Evolutionary conservation across 2,113 vertebrate species (phyloP), one percentile per base, ranked within the genome.

Genomic region (Artemisiospiza belli): DNA sequence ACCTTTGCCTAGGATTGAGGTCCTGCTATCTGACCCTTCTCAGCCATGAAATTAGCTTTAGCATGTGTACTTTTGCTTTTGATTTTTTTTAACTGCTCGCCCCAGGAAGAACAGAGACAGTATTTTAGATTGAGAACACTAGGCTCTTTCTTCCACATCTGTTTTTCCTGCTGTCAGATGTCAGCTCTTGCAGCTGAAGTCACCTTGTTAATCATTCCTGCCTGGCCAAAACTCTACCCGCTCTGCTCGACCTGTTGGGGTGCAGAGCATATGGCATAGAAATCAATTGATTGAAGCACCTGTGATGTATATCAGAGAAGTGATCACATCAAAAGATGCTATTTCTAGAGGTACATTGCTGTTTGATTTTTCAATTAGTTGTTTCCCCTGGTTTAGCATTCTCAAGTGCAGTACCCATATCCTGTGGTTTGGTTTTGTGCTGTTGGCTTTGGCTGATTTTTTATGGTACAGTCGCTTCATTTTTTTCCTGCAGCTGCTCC

Each of bases 121-220:
- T 96, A 90, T 64, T 88, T 92, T 90, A 69, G 77, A 89, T 77
- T 1, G 43, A 95, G 70, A 75, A 92, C 87, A 96, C 78, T 86
- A 61, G 61, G 23, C 15, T 85, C 94, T 95, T 96, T 95, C 85
- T 92, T 93, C 51, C 49, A 78, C 77, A 35, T 89, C 81, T 96
- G 81, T 83, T 96, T 95, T 73, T 93, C 58, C 51, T 77, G 41
- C 92, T 89, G 87, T 94, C 75, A 84, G 68, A 55, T 75, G 74
- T 82, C 75, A 95, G 72, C 70, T 22, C 43, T 95, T 91, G 78
- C 75, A 92, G 67, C 84, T 88, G 90, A 95, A 94, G 84, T 96
- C 94, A 97, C 96, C 96, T 97, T 93, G 93, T 91, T 95, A 85
- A 96, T 93, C 63, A 63, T 67, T 92, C 70, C 67, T 86, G 84